Conservation (phyloP, 2,113 vertebrate species). For the Microcebus griseorufus region DNA sequence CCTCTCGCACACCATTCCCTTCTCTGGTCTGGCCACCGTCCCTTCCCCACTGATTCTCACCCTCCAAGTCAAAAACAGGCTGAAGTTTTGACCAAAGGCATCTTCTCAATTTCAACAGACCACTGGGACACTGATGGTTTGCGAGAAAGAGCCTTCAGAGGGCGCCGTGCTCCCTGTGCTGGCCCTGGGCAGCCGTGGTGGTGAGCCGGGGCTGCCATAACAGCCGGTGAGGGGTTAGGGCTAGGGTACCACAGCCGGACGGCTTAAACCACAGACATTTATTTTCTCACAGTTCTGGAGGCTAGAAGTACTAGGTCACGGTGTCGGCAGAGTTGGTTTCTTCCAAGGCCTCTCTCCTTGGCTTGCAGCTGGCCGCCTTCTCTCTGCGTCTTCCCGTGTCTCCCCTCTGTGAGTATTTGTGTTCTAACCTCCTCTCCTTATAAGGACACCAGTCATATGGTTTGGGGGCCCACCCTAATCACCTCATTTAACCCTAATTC, state of each 20-base stretch:
- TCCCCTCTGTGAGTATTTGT: neutral
- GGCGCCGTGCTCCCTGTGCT: accelerated
- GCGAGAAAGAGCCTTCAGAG: neutral
- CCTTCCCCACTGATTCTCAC: neutral
- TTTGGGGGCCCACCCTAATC: neutral
- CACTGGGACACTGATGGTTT: neutral
- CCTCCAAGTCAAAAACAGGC: neutral
- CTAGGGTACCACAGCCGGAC: neutral
- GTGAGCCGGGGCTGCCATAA: neutral
- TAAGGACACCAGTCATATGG: neutral
- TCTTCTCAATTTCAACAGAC: neutral
- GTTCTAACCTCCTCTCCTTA: neutral
- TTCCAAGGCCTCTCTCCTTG: neutral
- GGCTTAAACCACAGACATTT: neutral
- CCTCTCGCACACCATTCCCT: accelerated
- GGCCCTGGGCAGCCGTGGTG: neutral
- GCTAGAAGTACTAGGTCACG: neutral
- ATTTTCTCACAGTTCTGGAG: neutral
- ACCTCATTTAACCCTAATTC: neutral
- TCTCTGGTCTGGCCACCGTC: neutral
- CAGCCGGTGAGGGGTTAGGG: no score
- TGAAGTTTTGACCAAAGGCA: neutral
- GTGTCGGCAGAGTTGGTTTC: accelerated
- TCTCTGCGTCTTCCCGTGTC: neutral
- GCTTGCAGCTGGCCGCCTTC: no score